These are phyloP conservation scores for Amiota mariae DNA, from an alignment of 2,888 invertebrate species.

Conservation along the genomic window DNA sequence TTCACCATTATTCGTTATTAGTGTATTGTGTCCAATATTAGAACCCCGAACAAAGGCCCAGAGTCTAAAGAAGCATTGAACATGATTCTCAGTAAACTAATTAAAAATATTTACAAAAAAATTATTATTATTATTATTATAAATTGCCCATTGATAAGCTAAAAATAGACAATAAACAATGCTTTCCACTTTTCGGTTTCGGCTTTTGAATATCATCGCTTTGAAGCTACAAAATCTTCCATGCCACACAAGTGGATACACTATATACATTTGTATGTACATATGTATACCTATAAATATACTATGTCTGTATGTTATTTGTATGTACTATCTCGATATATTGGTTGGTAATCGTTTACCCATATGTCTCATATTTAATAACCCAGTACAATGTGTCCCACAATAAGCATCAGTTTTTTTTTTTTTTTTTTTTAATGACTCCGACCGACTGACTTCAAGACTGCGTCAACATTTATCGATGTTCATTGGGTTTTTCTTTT, in stretches of 20 bases:
- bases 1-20: background rate
- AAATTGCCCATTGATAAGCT: slow-evolving; percentile 19
- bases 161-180: slow-evolving; percentile 17
- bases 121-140: background rate
- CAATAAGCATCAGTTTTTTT: background rate
- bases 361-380: background rate
- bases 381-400: background rate
- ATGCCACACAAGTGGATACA: background rate
- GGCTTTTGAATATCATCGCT: slow-evolving; percentile 14
- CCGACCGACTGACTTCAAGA: slow-evolving; percentile 1
- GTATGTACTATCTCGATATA: background rate
- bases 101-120: slow-evolving; percentile 27
- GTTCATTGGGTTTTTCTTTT: background rate
- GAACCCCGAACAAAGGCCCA: background rate
- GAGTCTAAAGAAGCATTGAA: background rate
- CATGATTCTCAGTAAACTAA: slow-evolving; percentile 16
- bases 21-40: background rate
- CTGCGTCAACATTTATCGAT: slow-evolving; percentile 7
- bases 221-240: slow-evolving; percentile 18
- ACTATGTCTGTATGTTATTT: background rate
- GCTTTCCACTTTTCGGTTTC: slow-evolving; percentile 15
- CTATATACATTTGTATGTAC: background rate
- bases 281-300: no score
- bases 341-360: background rate
- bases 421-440: background rate